Base-by-base conservation (phyloP, 2,888 invertebrate species). In the Eumacrocentrus americanus region DNA sequence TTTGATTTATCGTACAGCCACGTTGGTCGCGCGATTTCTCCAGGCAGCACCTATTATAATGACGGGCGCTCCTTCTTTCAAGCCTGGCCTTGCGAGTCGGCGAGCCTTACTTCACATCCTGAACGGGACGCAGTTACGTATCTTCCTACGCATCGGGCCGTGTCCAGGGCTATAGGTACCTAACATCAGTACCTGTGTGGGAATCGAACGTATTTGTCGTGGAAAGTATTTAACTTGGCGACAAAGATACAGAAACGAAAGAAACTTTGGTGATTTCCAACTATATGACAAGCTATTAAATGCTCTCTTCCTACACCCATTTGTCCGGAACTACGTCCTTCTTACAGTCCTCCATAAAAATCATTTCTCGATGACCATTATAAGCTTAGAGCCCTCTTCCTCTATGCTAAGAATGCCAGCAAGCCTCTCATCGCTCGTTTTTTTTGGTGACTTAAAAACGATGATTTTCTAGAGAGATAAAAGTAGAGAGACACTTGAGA, bases 21-120 rank as follows among this genome's bases (percentile, higher is more conserved):
- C 51, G 60, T 25, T 46, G 44, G 51, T 58, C 63, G 60, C 64
- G 63, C 66, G 65, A 70, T 68, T 68, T 69, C 70, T 67, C 66
- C 66, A 50, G 60, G 65, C 68, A 67, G 68, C 65, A 67, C 67
- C 68, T 66, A 67, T 67, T 67, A 65, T 67, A 69, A 67, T 67
- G 64, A 67, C 69, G 65, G 65, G 70, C 69, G 70, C 72, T 70
- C 70, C 71, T 70, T 63, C 56, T 63, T 65, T 61, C 64, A 62
- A 62, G 61, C n/a, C 48, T 62, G 65, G 58, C 65, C 61, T 63
- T 61, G 64, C 55, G 38, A 61, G 61, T 54, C 47, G 65, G 62
- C 61, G 62, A 63, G 66, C 66, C 63, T 68, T 69, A 64, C 67
- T 66, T 71, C 70, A 69, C 64, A 69, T 71, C 70, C 70, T 68